A percentile compares a stretch with the other conserved stretches of the same genome.
Conservation (phyloP, 2,113 vertebrate species). For the Thamnophis sirtalis region DNA sequence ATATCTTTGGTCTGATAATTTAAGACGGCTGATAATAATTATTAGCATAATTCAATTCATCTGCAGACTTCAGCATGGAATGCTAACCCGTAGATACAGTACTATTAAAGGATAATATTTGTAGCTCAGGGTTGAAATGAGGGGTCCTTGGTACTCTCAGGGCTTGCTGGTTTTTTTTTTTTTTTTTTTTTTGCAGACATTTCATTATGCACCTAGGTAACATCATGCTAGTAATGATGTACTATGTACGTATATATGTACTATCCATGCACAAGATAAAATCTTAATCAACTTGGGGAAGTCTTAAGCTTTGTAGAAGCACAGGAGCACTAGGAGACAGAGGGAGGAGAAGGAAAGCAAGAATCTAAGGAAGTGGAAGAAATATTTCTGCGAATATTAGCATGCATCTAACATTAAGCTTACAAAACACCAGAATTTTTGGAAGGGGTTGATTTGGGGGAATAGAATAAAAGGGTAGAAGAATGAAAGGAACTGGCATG, state of each 20-base stretch:
- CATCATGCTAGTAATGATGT: neutral
- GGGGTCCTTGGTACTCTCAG: neutral
- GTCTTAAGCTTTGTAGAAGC: neutral
- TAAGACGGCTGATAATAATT: neutral
- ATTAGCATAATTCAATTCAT: neutral
- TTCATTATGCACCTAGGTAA: neutral
- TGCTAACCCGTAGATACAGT: no score
- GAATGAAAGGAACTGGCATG: neutral
- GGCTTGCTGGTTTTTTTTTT: neutral
- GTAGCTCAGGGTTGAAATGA: neutral
- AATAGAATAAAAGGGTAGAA: neutral
- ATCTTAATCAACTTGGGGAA: neutral
- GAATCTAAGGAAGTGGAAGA: neutral
- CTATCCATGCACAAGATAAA: neutral
- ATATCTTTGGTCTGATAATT: neutral
- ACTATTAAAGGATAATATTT: neutral
- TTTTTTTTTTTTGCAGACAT: neutral
- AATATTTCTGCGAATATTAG: neutral
- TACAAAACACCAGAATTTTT: neutral
- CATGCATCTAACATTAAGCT: neutral
- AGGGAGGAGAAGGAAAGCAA: neutral
- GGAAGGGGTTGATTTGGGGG: neutral
- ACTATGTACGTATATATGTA: neutral
- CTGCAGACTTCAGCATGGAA: neutral
- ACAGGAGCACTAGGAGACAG: neutral